phyloP scores from a whole-genome alignment of 2,113 vertebrate species.

The Toxotes jaculatrix region DNA sequence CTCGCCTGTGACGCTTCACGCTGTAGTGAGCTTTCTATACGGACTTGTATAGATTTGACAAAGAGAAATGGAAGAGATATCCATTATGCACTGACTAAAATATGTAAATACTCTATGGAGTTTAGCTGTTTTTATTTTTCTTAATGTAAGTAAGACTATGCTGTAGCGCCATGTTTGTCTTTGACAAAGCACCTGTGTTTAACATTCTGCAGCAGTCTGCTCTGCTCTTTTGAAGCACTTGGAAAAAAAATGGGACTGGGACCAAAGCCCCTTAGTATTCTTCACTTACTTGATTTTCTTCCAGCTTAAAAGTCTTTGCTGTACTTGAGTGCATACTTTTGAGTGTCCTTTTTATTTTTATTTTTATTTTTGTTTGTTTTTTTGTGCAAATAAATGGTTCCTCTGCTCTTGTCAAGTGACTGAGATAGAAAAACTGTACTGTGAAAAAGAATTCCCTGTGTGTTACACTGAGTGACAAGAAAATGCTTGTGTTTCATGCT shows the following conservation, averaged over 20 bases:
- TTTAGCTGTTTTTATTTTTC: conserved; percentile 58
- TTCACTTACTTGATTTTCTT: conserved; percentile 59
- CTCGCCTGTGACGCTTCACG: conserved; percentile 15
- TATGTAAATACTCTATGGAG: conserved; percentile 49
- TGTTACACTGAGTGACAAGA: conserved; percentile 8
- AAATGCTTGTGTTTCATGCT: conserved; percentile 17
- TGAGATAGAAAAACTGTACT: conserved; percentile 23
- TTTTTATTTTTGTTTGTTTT: conserved; percentile 4
- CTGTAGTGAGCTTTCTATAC: conserved; percentile 31
- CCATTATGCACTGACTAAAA: conserved; percentile 68
- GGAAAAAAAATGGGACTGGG: conserved; percentile 43
- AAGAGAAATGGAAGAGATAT: conserved; percentile 35
- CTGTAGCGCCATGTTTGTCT: conserved; percentile 40
- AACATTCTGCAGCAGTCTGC: conserved; percentile 58
- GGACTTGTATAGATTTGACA: conserved; percentile 39
- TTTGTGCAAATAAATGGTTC: conserved; percentile 21
- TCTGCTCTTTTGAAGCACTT: conserved; percentile 62
- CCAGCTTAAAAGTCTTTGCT: conserved; percentile 47
- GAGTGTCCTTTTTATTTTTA: not conserved
- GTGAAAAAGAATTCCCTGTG: conserved; percentile 30
- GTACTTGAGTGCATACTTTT: conserved; percentile 4
- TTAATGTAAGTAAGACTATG: conserved; percentile 36
- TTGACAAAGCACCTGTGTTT: conserved; percentile 54
- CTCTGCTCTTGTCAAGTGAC: conserved; percentile 43
- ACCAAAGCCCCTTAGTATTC: conserved; percentile 46